Evolutionary conservation across 2,797 vertebrate genomes (phyloP).

Genomic region (Erpetoichthys calabaricus): DNA sequence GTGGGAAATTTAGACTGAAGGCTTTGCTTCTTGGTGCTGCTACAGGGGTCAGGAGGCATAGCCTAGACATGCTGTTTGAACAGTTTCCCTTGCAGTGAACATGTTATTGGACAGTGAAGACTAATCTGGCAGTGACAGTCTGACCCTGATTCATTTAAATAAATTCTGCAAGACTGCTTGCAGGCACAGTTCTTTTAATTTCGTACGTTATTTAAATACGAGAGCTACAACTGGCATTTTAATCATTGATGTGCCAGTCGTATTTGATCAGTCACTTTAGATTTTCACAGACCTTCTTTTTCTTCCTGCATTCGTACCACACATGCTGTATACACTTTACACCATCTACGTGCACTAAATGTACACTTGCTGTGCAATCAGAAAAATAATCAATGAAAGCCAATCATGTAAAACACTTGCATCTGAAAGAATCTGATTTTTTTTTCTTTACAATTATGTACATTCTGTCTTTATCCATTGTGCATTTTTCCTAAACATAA

Average conservation of each 20-base stretch:
- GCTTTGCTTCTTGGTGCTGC: conserved; percentile 10
- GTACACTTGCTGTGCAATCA: too few species aligned
- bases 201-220: conserved; percentile 22
- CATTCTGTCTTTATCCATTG: too few species aligned
- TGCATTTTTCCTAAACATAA: too few species aligned
- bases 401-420: too few species aligned
- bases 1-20: conserved; percentile 2
- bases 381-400: too few species aligned
- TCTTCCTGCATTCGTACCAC: neutral
- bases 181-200: conserved; percentile 22
- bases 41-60: conserved; percentile 15
- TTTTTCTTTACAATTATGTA: too few species aligned
- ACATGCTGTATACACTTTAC: too few species aligned
- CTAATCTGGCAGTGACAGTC: conserved; percentile 25
- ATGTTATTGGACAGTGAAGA: conserved; percentile 28
- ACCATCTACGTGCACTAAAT: too few species aligned
- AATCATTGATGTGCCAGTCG: conserved; percentile 8
- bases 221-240: conserved; percentile 7
- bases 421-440: too few species aligned
- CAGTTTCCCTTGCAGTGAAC: conserved; percentile 21
- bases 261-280: conserved; percentile 14
- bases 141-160: conserved; percentile 33
- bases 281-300: conserved; percentile 1
- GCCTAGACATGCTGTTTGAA: conserved; percentile 20
- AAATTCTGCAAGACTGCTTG: conserved; percentile 20